Conservation (phyloP, 2,113 vertebrate genomes). For the Gavialis gangeticus region DNA sequence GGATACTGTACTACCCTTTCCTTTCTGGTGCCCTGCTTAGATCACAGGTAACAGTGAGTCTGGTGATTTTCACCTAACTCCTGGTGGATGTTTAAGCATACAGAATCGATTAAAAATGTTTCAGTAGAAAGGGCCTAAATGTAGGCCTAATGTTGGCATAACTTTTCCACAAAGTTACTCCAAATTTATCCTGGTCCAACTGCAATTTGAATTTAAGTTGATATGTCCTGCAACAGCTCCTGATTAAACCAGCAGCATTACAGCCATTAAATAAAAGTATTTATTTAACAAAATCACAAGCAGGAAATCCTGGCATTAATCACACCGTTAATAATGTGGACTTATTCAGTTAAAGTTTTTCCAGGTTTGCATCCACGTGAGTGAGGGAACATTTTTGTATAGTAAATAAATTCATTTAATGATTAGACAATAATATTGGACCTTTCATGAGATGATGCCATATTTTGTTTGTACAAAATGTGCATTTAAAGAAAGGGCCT, state of each 20-base stretch:
- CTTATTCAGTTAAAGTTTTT: constrained; percentile 24
- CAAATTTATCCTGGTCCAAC: neutral
- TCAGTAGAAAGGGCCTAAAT: neutral
- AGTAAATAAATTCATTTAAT: neutral
- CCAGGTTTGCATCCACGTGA: neutral
- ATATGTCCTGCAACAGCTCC: neutral
- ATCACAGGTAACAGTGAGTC: neutral
- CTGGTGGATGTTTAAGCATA: neutral
- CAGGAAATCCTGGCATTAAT: constrained; percentile 11
- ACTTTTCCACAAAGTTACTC: constrained; percentile 1
- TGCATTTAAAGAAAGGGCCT: neutral
- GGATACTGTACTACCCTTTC: constrained; percentile 69
- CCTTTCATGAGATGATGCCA: neutral
- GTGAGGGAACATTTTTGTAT: neutral
- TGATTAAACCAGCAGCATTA: too few species aligned
- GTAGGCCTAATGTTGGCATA: neutral
- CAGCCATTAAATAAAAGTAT: neutral
- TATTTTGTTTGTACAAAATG: neutral
- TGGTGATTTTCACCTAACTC: constrained; percentile 28
- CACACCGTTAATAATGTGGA: neutral
- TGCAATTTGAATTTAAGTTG: neutral
- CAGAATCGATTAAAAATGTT: constrained; percentile 38
- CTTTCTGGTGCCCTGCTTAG: constrained; percentile 25
- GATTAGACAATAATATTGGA: neutral
- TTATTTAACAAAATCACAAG: constrained; percentile 5